Conservation (phyloP, 2,797 vertebrate genomes). For the Phataginus tetradactyla region DNA sequence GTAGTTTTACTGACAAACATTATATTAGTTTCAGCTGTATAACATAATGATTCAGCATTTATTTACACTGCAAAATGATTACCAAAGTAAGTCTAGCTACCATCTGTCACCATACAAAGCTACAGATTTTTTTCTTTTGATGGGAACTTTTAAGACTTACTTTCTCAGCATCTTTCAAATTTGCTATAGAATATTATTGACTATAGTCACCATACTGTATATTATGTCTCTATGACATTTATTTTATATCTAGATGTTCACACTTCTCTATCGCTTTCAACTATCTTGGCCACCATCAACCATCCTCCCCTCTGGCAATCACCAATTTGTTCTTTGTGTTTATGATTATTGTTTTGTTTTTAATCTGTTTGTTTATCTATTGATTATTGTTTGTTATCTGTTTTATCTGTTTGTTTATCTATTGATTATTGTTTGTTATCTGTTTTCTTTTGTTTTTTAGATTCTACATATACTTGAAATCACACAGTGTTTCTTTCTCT, state of each 20-base stretch:
- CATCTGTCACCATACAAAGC: not conserved
- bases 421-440: not conserved
- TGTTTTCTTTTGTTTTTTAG: not conserved
- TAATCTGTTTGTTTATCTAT: no score
- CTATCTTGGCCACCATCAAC: not conserved
- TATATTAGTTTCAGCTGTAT: not conserved
- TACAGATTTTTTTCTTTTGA: not conserved
- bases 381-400: not conserved
- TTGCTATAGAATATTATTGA: not conserved
- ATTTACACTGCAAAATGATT: not conserved
- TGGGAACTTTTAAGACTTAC: not conserved
- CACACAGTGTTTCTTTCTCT: not conserved
- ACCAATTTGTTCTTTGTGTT: not conserved
- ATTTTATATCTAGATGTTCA: not conserved
- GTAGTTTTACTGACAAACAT: not conserved
- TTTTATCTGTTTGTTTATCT: not conserved
- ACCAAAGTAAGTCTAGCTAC: not conserved
- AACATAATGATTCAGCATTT: not conserved
- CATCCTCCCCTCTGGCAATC: not conserved
- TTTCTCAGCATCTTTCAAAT: not conserved
- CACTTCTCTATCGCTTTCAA: not conserved
- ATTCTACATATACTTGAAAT: not conserved
- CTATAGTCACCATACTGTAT: not conserved
- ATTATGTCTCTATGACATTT: not conserved
- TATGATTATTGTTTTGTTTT: not conserved